phyloP scores from a whole-genome alignment of 2,113 vertebrate genomes.

The Panurus biarmicus region DNA sequence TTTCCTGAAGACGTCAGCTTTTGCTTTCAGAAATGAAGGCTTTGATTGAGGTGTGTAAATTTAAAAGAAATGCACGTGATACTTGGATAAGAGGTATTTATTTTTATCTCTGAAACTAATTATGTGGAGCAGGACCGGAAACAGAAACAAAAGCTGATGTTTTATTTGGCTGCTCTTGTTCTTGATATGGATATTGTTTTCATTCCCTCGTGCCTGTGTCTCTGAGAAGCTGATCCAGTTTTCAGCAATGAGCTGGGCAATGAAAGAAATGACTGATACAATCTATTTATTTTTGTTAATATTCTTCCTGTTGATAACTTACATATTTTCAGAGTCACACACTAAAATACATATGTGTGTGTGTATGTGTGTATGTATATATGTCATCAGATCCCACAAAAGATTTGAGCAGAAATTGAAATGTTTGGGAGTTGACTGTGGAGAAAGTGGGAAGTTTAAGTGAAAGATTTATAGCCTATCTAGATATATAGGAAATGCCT shows the following conservation, averaged over 20 bases:
- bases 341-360: rapidly evolving
- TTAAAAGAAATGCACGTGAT: not conserved
- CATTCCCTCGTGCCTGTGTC: not conserved
- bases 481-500: not conserved
- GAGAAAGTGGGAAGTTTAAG: not conserved
- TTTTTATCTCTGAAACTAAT: not conserved
- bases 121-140: not conserved
- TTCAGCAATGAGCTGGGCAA: not conserved
- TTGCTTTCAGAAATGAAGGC: not conserved
- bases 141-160: not conserved
- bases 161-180: not conserved
- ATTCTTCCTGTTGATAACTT: not conserved
- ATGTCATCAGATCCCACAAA: not conserved
- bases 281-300: not conserved
- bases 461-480: not conserved
- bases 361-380: rapidly evolving
- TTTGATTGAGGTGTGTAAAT: not conserved
- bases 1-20: not conserved
- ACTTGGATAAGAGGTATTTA: not conserved
- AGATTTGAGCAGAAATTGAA: not conserved
- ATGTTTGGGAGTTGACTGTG: not conserved
- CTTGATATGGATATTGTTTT: rapidly evolving
- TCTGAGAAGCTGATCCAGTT: not conserved
- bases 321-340: not conserved
- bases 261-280: not conserved